Evolutionary conservation across 2,888 invertebrate species (phyloP).

Genomic region (Pterostichus niger): DNA sequence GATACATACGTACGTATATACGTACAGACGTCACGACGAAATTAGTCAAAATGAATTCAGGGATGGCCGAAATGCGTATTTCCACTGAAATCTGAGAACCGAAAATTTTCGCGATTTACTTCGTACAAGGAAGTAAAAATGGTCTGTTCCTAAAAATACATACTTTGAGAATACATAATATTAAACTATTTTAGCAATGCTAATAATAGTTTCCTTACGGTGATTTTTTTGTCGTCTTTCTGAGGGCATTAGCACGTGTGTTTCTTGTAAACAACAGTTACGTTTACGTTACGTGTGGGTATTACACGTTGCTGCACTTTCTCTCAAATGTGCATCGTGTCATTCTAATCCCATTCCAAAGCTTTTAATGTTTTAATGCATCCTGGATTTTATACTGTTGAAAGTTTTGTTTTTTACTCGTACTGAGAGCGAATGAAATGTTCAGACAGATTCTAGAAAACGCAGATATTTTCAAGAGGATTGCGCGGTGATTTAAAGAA

Average conservation of each 20-base stretch:
- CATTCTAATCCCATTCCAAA: slow-evolving; percentile 1
- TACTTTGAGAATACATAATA: no score
- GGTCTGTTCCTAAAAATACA: no score
- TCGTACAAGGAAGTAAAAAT: no score
- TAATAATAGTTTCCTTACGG: no score
- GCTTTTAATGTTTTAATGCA: slow-evolving; percentile 15
- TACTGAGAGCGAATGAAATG: slow-evolving; percentile 14
- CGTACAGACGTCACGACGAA: no score
- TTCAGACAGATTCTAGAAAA: neutral
- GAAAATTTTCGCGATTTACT: no score
- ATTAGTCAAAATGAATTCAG: no score
- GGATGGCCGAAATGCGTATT: no score
- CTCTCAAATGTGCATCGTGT: neutral
- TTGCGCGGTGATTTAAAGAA: neutral
- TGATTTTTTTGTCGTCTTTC: neutral
- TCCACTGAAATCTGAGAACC: no score
- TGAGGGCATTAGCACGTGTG: neutral
- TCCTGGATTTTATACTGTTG: neutral
- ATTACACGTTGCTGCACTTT: neutral
- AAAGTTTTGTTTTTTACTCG: slow-evolving; percentile 27
- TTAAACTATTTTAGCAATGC: no score
- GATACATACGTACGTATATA: no score
- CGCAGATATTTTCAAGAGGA: slow-evolving; percentile 10
- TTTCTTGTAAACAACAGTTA: neutral
- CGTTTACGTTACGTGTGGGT: neutral